phyloP scores from a whole-genome alignment of 2,888 invertebrate species.

The Drosophila niveifrons region DNA sequence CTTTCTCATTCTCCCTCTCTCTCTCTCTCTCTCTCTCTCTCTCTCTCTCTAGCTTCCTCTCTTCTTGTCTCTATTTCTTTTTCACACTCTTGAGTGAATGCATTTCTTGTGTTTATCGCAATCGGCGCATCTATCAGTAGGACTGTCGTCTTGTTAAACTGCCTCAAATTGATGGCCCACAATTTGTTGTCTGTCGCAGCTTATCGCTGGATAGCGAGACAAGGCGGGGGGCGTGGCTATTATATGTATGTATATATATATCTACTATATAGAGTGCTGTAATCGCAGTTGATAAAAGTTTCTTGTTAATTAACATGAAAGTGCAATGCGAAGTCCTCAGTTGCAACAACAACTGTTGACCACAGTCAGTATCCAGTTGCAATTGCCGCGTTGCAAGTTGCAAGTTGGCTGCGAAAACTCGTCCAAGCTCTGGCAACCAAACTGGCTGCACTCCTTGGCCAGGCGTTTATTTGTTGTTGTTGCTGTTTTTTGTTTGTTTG shows the following conservation, averaged over 20 bases:
- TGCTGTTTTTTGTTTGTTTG: slow-evolving; percentile 19
- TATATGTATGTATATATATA: slow-evolving; percentile 6
- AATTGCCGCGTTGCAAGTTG: not conserved
- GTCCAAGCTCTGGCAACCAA: slow-evolving; percentile 50
- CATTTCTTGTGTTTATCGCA: not conserved
- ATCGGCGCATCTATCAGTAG: slow-evolving; percentile 1
- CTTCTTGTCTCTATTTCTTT: not conserved
- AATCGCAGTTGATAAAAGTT: slow-evolving; percentile 74
- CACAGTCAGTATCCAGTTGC: slow-evolving; percentile 1
- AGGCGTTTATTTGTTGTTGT: slow-evolving; percentile 29
- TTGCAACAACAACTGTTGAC: not conserved
- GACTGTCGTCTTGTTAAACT: slow-evolving; percentile 20
- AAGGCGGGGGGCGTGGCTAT: not conserved
- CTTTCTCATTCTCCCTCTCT: not conserved
- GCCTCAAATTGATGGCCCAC: slow-evolving; percentile 55
- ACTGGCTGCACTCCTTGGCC: slow-evolving; percentile 39
- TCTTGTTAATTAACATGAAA: slow-evolving; percentile 78
- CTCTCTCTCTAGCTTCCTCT: not conserved
- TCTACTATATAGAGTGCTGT: slow-evolving; percentile 2
- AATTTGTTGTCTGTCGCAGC: slow-evolving; percentile 69
- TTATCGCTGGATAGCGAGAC: slow-evolving; percentile 44
- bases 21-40: too few relatives aligned
- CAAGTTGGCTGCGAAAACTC: slow-evolving; percentile 48
- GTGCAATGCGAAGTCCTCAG: slow-evolving; percentile 60
- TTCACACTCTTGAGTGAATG: not conserved